These are phyloP conservation scores for Formica exsecta DNA, from an alignment of 1,140 invertebrate genomes.

Conservation along the genomic window DNA sequence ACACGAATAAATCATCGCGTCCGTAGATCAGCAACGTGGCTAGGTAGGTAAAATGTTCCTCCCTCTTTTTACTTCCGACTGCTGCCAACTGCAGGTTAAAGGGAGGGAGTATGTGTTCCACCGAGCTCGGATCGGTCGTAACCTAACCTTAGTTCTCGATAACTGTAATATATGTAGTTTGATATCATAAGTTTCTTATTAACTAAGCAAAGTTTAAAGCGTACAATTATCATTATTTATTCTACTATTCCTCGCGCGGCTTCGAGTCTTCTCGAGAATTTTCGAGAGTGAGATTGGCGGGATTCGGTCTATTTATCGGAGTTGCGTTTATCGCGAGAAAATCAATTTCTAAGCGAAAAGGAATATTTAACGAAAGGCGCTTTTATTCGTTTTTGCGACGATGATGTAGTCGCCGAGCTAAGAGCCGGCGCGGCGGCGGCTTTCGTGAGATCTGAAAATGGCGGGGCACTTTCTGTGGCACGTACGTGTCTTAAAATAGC, in stretches of 20 bases:
- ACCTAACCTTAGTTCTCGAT: too few species aligned
- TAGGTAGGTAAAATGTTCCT: neutral
- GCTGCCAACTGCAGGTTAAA: too few species aligned
- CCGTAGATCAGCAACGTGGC: conserved; percentile 9
- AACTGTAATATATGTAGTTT: too few species aligned
- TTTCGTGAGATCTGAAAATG: conserved; percentile 23
- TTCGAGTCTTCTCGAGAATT: neutral
- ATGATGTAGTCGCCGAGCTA: neutral
- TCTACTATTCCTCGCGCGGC: neutral
- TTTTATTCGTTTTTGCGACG: conserved; percentile 22
- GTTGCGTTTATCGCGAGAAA: neutral
- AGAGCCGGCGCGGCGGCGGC: neutral
- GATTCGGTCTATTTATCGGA: neutral
- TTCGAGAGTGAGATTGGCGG: neutral
- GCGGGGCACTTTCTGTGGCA: conserved; percentile 35
- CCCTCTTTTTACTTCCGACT: neutral
- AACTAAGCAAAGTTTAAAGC: too few species aligned
- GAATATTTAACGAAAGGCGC: conserved; percentile 27
- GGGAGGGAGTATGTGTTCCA: too few species aligned
- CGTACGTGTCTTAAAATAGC: conserved; percentile 62
- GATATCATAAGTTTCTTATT: too few species aligned
- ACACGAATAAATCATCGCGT: conserved; percentile 57
- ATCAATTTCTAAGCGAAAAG: neutral
- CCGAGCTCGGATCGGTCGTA: too few species aligned
- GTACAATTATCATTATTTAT: too few species aligned